phyloP scores from a whole-genome alignment of 2,113 vertebrate genomes.

The Hystrix cristata region DNA sequence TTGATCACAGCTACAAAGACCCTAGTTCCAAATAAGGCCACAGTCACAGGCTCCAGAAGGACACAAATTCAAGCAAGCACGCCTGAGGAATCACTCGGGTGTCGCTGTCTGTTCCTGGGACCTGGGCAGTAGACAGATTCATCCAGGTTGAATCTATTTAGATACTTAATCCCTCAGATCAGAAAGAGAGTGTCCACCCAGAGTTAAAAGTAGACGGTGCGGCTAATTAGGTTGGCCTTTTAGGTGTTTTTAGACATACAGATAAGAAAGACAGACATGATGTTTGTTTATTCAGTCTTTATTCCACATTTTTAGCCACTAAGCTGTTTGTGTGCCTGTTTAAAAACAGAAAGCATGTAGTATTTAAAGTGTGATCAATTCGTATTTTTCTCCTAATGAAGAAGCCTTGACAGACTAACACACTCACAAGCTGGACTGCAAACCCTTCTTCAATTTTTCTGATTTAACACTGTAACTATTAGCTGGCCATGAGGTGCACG shows the following conservation, averaged over 20 bases:
- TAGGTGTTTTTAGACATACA: neutral
- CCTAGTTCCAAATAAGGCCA: constrained; percentile 4
- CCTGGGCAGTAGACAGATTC: neutral
- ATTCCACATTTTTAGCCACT: constrained; percentile 13
- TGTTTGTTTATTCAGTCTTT: neutral
- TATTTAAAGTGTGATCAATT: neutral
- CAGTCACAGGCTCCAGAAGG: neutral
- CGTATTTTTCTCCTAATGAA: constrained; percentile 34
- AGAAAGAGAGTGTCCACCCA: neutral
- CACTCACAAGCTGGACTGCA: neutral
- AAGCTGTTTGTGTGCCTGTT: neutral
- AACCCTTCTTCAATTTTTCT: neutral
- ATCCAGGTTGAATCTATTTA: neutral
- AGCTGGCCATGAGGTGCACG: neutral
- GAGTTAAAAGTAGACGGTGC: constrained; percentile 15
- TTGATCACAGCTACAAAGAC: neutral
- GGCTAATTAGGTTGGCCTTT: constrained; percentile 29
- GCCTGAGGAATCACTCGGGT: neutral
- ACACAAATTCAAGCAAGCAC: neutral
- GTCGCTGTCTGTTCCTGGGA: neutral
- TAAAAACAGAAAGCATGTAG: constrained; percentile 51
- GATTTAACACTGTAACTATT: neutral
- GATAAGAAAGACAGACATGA: neutral
- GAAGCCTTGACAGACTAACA: neutral
- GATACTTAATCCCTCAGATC: neutral